Evolutionary conservation across 2,797 vertebrate genomes (phyloP).

Genomic region (Diglossa cyanea): DNA sequence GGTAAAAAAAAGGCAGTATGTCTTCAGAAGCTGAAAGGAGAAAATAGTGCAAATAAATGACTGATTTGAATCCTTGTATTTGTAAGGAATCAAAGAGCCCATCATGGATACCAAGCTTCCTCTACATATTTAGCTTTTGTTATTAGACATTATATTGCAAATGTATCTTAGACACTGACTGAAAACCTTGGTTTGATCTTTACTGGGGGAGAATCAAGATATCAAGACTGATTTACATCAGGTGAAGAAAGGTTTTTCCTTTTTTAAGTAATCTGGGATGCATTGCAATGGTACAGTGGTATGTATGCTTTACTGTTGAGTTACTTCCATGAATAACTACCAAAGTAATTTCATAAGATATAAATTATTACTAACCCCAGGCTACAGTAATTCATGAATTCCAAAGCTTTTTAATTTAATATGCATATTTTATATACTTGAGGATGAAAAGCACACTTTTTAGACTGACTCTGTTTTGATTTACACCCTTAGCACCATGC

Average conservation of each 20-base stretch:
- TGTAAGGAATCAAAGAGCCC: background rate
- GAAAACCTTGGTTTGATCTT: background rate
- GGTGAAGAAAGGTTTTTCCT: background rate
- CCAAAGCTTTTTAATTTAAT: conserved; percentile 37
- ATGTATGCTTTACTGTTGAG: background rate
- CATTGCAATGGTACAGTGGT: background rate
- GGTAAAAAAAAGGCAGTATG: background rate
- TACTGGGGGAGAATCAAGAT: background rate
- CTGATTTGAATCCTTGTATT: background rate
- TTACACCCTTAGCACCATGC: background rate
- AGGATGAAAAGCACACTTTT: conserved; percentile 11
- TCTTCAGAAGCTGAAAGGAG: background rate
- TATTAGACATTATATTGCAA: background rate
- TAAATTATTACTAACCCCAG: conserved; percentile 45
- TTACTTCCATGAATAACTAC: conserved; percentile 14
- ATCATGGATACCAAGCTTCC: fast-evolving
- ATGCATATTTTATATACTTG: conserved; percentile 50
- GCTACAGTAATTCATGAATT: conserved; percentile 32
- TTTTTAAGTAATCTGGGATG: background rate
- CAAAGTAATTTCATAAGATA: conserved; percentile 24
- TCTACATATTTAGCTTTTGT: background rate
- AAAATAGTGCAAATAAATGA: background rate
- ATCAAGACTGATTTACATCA: background rate
- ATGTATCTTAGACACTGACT: background rate
- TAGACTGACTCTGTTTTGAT: conserved; percentile 20